phyloP scores from a whole-genome alignment of 1,140 invertebrate species.

The Diorhabda elongata region DNA sequence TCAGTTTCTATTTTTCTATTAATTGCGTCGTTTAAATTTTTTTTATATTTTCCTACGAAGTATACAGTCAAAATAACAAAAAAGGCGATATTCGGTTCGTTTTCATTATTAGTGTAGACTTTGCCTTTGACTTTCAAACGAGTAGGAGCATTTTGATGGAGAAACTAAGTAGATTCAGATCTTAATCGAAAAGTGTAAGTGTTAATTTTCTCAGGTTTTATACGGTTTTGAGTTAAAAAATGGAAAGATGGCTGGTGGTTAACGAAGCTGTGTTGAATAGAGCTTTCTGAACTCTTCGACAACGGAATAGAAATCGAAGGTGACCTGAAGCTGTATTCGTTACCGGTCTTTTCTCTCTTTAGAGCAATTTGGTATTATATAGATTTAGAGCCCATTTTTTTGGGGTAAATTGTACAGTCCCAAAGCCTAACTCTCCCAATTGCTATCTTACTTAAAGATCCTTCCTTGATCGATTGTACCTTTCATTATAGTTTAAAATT shows the following conservation, averaged over 20 bases:
- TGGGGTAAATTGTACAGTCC: conserved; percentile 14
- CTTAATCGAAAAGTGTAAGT: too few relatives aligned
- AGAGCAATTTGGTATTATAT: conserved; percentile 21
- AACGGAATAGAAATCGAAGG: neutral
- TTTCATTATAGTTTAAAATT: conserved; percentile 27
- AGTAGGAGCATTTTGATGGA: neutral
- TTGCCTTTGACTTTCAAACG: neutral
- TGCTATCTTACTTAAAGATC: conserved; percentile 16
- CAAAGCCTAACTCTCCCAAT: conserved; percentile 10
- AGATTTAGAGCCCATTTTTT: conserved; percentile 26
- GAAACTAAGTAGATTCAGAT: too few relatives aligned
- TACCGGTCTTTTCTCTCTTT: conserved; percentile 24
- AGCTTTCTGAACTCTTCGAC: neutral
- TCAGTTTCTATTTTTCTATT: conserved; percentile 9
- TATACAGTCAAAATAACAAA: neutral
- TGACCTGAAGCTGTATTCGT: conserved; percentile 21
- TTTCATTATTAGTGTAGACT: neutral
- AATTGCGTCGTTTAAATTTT: conserved; percentile 4
- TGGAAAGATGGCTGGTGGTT: too few relatives aligned
- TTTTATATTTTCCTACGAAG: neutral
- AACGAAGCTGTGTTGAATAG: neutral
- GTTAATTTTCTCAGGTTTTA: too few relatives aligned
- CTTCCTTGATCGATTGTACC: conserved; percentile 23
- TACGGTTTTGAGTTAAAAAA: too few relatives aligned
- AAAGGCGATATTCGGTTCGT: neutral